A percentile compares a stretch with the other conserved stretches of the same genome.
Evolutionary conservation across 1,140 invertebrate genomes (phyloP).

Genomic region (Diploscapter pachys): DNA sequence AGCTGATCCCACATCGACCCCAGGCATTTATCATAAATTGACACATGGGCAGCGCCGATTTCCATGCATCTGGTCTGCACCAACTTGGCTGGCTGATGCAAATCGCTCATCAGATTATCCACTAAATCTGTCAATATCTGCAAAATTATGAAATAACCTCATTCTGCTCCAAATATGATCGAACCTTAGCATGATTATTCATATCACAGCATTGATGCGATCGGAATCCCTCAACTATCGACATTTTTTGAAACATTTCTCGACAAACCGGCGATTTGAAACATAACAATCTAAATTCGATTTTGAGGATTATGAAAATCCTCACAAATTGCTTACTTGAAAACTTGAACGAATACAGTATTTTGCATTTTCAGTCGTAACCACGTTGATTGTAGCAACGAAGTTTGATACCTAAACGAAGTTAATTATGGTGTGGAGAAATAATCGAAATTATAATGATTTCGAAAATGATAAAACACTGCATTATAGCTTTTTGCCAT

Average conservation of each 20-base stretch:
- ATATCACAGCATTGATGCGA: slow-evolving; percentile 33
- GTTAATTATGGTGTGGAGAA: not conserved
- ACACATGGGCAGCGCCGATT: slow-evolving; percentile 33
- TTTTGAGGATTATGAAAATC: slow-evolving; percentile 4
- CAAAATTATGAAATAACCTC: not conserved
- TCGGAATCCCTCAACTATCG: slow-evolving; percentile 39
- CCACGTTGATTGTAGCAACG: slow-evolving; percentile 18
- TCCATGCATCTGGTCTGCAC: slow-evolving; percentile 34
- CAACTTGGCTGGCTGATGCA: slow-evolving; percentile 30
- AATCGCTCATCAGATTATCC: slow-evolving; percentile 27
- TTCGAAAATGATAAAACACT: too few relatives aligned
- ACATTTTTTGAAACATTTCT: slow-evolving; percentile 43
- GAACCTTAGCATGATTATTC: slow-evolving; percentile 26
- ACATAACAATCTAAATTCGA: slow-evolving; percentile 12
- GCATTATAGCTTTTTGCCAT: too few relatives aligned
- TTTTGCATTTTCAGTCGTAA: slow-evolving; percentile 18
- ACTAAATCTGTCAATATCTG: slow-evolving; percentile 25
- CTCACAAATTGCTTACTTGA: slow-evolving; percentile 10
- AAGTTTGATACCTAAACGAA: slow-evolving; percentile 24
- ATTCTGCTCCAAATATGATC: not conserved
- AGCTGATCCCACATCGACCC: slow-evolving; percentile 35
- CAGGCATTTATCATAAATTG: slow-evolving; percentile 29
- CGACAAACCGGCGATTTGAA: slow-evolving; percentile 25
- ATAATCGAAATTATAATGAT: not conserved
- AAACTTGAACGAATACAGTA: slow-evolving; percentile 20